Evolutionary conservation across 92 coral and sea anemone species (phyloP), one percentile per base, ranked within the genome.

Genomic region (Palythoa grandiflora): DNA sequence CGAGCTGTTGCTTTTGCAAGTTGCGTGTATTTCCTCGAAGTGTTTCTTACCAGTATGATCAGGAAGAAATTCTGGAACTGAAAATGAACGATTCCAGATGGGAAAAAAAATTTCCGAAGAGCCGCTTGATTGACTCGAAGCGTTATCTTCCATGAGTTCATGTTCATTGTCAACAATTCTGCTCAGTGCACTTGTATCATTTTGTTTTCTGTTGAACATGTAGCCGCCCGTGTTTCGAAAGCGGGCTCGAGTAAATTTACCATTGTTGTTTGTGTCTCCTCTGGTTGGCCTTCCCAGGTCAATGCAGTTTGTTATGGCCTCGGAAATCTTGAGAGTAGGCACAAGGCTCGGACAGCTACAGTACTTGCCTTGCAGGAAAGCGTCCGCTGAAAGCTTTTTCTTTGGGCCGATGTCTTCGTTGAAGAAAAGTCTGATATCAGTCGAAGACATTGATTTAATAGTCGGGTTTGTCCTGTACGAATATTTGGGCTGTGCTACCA

Each of bases 301-400:
- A 19, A 81, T 81, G 7, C 86, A 81, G 60, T 81, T 65, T 19
- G 86, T 81, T 81, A 81, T 81, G 17, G 86, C 86, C 15, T 81
- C 75, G 2, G 86, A 65, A 40, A 81, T 68, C 14, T 81, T 81
- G 38, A 68, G 63, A 1, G 86, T 63, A 2, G 86, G 86, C 1
- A 81, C 86, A 17, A 81, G 76, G 7, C 86, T 81, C 15, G 86
- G 86, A 21, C 86, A 81, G 47, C 86, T 81, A 71, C 86, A 81
- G 61, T 81, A 81, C 17, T 35, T 81, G 35, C 86, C 86, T 81
- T 81, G 86, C 50, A 81, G 59, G 44, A 81, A 81, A 20, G 86
- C 86, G 47, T 81, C 86, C 28, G 28, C 28, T 2, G 76, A 68
- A 40, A 28, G 71, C 28, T 47, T 81, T 37, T 81, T 81, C 39